A percentile compares a stretch with the other conserved stretches of the same genome.
These are phyloP conservation scores for Oreamnos americanus DNA, from an alignment of 2,113 vertebrate species.

Conservation along the genomic window DNA sequence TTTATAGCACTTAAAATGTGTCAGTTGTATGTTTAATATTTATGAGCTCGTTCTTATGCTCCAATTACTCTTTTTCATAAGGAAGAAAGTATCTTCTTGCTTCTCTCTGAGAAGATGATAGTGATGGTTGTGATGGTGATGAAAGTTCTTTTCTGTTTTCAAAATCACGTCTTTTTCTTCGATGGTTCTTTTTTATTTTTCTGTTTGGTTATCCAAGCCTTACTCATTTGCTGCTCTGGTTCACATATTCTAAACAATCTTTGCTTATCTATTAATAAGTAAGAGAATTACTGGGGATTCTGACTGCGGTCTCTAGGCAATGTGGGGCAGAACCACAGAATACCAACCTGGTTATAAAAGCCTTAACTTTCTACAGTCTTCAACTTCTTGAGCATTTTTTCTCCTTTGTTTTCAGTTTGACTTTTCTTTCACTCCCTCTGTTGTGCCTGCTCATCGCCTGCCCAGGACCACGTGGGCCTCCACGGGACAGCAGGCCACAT, in stretches of 20 bases:
- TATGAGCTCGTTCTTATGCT: not conserved
- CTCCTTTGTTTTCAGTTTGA: not conserved
- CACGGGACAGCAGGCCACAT: accelerated
- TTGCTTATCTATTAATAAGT: not conserved
- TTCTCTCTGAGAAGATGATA: not conserved
- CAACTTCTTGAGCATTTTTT: not conserved
- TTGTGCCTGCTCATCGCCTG: not conserved
- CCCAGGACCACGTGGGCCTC: accelerated
- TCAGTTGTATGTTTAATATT: not conserved
- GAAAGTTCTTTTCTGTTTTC: not conserved
- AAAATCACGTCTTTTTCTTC: not conserved
- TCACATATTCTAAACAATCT: not conserved
- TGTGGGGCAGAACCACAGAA: not conserved
- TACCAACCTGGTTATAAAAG: not conserved
- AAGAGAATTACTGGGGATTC: not conserved
- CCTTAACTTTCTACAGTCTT: not conserved
- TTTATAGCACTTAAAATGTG: not conserved
- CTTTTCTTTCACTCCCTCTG: not conserved
- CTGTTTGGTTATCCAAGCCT: not conserved
- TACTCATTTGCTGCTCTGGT: not conserved
- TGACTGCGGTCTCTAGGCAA: not conserved
- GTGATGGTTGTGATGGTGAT: not conserved
- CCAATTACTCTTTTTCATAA: not conserved
- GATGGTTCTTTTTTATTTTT: not conserved
- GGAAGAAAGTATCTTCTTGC: not conserved